These are phyloP conservation scores for Zosterops pallidus DNA, from an alignment of 2,113 vertebrate genomes.

Conservation along the genomic window DNA sequence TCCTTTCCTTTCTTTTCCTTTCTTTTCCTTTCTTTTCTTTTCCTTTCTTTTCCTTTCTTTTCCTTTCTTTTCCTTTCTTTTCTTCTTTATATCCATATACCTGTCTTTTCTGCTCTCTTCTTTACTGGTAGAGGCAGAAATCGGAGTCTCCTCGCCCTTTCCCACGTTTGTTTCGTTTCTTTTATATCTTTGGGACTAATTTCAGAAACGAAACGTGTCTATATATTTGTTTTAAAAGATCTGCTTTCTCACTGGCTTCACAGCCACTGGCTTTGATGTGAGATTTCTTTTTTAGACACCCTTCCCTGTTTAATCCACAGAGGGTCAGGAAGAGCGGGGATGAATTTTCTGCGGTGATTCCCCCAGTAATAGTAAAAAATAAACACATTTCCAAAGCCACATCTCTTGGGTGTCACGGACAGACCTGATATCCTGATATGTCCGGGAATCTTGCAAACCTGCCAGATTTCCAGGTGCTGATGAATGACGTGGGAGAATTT, in stretches of 20 bases:
- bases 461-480: not conserved
- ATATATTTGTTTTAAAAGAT: not conserved
- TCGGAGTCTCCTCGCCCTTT: fast-evolving
- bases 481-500: not conserved
- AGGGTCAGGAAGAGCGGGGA: not conserved
- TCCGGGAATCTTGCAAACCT: not conserved
- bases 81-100: not conserved
- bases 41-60: too few species aligned
- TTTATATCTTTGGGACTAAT: not conserved
- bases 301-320: not conserved
- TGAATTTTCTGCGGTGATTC: not conserved
- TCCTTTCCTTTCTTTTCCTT: too few species aligned
- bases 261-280: not conserved
- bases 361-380: not conserved
- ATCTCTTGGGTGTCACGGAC: not conserved
- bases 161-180: not conserved
- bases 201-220: not conserved
- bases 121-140: not conserved
- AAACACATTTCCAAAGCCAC: not conserved
- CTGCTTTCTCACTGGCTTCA: not conserved
- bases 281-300: not conserved
- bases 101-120: not conserved
- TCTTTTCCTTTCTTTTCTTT: too few species aligned
- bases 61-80: too few species aligned
- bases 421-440: not conserved